Conservation (phyloP, 2,797 vertebrate genomes). For the Galagoides demidoff region DNA sequence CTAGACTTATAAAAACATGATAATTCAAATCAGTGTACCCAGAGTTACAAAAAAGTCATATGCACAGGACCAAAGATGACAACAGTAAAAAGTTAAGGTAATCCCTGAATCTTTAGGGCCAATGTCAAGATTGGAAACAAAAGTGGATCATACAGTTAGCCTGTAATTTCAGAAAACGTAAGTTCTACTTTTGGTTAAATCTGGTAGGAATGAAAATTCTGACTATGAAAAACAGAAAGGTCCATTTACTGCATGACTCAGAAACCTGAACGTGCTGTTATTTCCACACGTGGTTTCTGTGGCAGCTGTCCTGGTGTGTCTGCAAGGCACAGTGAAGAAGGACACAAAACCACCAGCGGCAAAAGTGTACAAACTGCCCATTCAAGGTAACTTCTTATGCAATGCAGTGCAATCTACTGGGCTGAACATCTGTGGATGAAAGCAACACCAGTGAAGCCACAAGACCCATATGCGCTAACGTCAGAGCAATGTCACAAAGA, state of each 20-base stretch:
- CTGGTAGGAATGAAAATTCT: slow-evolving; percentile 41
- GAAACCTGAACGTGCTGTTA: neutral
- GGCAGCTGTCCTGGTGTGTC: neutral
- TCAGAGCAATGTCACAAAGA: neutral
- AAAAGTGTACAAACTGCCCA: neutral
- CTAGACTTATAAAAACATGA: neutral
- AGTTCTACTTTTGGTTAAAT: slow-evolving; percentile 37
- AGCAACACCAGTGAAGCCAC: neutral
- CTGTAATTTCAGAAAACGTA: slow-evolving; percentile 39
- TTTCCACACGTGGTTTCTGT: neutral
- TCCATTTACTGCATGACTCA: neutral
- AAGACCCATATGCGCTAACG: neutral
- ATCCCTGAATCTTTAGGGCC: neutral
- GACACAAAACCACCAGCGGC: neutral
- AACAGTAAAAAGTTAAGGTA: neutral
- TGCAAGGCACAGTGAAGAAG: neutral
- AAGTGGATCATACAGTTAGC: neutral
- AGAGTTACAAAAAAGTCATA: neutral
- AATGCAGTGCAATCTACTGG: neutral
- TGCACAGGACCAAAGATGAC: neutral
- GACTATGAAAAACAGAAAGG: neutral
- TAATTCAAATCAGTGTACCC: neutral
- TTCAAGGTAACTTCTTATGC: neutral
- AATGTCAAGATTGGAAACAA: slow-evolving; percentile 1
- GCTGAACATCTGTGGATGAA: neutral